Percentiles rank a stretch among this genome's conserved stretches.
Evolutionary conservation across 2,113 vertebrate species (phyloP).

Genomic region (Dicaeum eximium): DNA sequence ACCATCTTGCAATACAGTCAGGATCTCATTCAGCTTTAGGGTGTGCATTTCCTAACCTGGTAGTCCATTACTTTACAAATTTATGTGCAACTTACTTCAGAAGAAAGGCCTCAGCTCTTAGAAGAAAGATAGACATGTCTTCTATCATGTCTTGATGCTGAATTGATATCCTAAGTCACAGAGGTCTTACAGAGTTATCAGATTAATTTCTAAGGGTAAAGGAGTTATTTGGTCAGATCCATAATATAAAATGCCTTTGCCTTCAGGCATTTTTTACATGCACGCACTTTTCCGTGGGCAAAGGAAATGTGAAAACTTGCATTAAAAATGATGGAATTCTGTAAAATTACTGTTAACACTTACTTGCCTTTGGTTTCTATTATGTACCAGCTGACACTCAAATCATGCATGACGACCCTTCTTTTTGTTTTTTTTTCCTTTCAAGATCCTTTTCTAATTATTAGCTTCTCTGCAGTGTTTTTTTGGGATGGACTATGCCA

Average conservation of each 20-base stretch:
- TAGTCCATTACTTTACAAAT: background rate
- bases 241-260: background rate
- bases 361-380: background rate
- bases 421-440: background rate
- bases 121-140: background rate
- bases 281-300: background rate
- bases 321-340: background rate
- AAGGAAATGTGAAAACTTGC: background rate
- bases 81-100: background rate
- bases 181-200: background rate
- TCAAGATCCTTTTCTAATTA: background rate
- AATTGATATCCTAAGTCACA: background rate
- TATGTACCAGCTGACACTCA: background rate
- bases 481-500: background rate
- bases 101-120: background rate
- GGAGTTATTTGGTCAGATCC: background rate
- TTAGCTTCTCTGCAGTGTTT: background rate
- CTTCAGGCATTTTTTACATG: background rate
- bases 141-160: background rate
- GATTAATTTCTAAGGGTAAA: background rate
- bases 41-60: background rate
- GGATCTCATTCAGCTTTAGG: background rate
- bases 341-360: background rate
- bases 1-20: background rate
- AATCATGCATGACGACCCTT: background rate